These are phyloP conservation scores for Hemicentrotus pulcherrimus DNA, from an alignment of 35 echinoderm and acorn worm species.

Conservation along the genomic window DNA sequence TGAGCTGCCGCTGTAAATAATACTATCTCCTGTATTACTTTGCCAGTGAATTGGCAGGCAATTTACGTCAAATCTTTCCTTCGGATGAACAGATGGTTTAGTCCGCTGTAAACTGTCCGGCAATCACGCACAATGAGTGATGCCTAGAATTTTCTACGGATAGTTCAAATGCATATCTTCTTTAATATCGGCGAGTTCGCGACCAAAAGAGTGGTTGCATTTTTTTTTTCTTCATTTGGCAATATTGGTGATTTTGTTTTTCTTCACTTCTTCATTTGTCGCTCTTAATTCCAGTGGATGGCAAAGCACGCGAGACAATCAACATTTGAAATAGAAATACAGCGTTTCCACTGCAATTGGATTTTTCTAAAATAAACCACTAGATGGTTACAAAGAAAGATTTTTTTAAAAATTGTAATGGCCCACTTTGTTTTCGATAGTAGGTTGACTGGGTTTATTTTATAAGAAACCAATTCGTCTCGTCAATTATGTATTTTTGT, in stretches of 20 bases:
- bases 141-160: neutral
- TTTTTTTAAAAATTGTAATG: too few species aligned
- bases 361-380: neutral
- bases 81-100: neutral
- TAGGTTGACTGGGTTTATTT: too few species aligned
- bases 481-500: too few species aligned
- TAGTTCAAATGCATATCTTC: neutral
- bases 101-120: neutral
- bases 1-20: neutral
- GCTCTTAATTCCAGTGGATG: neutral
- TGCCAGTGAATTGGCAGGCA: neutral
- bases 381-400: neutral
- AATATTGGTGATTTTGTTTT: neutral
- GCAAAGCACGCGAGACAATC: neutral
- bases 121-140: neutral
- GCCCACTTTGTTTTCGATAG: too few species aligned
- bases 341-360: neutral
- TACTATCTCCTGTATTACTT: neutral
- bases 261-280: neutral
- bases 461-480: too few species aligned
- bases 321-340: neutral
- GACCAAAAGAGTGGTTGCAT: neutral
- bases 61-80: neutral
- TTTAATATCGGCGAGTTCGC: neutral
- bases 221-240: neutral